Percentiles rank a stretch among this genome's conserved stretches.
These are phyloP conservation scores for Callosobruchus maculatus DNA, from an alignment of 2,888 invertebrate genomes.

Conservation along the genomic window DNA sequence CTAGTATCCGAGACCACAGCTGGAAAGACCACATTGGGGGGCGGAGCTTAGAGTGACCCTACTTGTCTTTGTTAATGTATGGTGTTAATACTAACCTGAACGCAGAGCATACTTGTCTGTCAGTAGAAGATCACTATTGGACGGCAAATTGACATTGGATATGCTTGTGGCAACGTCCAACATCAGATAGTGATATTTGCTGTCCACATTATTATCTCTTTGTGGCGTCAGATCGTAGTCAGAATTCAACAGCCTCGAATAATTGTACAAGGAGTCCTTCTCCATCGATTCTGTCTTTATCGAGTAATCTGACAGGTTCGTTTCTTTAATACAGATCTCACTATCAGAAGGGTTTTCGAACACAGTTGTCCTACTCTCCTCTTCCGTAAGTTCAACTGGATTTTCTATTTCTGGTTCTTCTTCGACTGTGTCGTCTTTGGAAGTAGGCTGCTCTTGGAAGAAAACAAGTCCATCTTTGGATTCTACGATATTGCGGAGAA, in stretches of 20 bases:
- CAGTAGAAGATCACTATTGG: conserved; percentile 3
- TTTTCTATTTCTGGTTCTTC: not conserved
- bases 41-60: too few species aligned
- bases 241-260: conserved; percentile 5
- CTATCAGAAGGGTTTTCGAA: not conserved
- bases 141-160: conserved; percentile 2
- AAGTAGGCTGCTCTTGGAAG: not conserved
- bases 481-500: not conserved
- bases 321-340: not conserved
- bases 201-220: conserved; percentile 4
- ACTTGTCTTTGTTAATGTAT: too few species aligned
- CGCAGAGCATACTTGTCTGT: conserved; percentile 3
- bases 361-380: not conserved
- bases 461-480: not conserved
- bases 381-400: not conserved
- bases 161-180: conserved; percentile 10
- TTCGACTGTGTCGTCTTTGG: not conserved
- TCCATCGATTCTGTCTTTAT: not conserved
- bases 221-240: conserved; percentile 12
- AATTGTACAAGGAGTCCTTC: not conserved
- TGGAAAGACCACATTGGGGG: too few species aligned
- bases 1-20: too few species aligned
- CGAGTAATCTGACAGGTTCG: not conserved
- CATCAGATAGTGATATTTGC: conserved; percentile 7
- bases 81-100: not conserved